Evolutionary conservation across 1,140 invertebrate species (phyloP), one percentile per base, ranked within the genome.

Genomic region (Propsilocerus akamusi): DNA sequence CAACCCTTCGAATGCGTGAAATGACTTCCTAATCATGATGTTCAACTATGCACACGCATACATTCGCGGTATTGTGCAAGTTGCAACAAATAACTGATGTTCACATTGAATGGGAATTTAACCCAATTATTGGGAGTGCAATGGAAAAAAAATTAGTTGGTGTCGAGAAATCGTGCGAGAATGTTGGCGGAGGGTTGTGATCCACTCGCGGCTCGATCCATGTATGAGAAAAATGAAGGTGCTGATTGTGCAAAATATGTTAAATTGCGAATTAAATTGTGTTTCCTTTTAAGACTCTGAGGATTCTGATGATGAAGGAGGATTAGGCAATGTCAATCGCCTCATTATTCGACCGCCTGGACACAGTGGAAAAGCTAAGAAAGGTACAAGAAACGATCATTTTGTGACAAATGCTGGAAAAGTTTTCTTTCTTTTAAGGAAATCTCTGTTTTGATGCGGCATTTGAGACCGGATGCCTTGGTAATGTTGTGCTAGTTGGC

Each of bases 401-500:
- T n/a, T 26, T n/a, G 4, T 8, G 24, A 46, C 8, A 46, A 23
- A 4, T 47, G 5, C 12, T 14, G 23, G 2, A 8, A 1, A 24
- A 47, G 5, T 25, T 47, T 3, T 8, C 28, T n/a, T 30, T 30
- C 28, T 25, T 25, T 26, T 25, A 5, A 53, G 95, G 95, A 6
- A 92, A 97, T 64, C 71, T 98, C 1, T 94, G 94, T 57, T 98
- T 99, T 68, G 94, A 99, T 69, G 94, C 95, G 10, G 83, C 89
- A 4, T 99, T 95, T 67, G 95, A 98, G 69, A 90, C 89, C 53
- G 95, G 95, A 6, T 98, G 98, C 70, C 72, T 99, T 12, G 95
- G 95, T 4, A 73, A 90, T 47, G 92, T 97, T 3, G 93, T 97
- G 62, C 79, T 94, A 52, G 77, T 97, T 52, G 87, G 85, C 1